Conservation (phyloP, 1,140 invertebrate genomes). For the Orchestia grillus region DNA sequence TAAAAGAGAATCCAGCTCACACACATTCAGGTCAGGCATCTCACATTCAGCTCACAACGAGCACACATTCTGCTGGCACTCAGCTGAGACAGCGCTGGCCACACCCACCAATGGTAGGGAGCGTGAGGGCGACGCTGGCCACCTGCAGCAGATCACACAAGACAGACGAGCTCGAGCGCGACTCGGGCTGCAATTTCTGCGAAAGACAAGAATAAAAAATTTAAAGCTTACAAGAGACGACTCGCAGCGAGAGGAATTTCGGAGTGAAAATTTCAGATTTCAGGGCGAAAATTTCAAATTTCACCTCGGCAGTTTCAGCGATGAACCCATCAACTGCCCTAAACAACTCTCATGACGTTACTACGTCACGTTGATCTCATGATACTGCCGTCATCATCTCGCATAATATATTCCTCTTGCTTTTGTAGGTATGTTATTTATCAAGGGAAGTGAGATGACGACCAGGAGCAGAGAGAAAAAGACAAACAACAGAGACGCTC, state of each 20-base stretch:
- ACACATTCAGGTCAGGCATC: background rate
- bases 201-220: background rate
- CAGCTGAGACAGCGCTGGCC: background rate
- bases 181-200: slow-evolving; percentile 8
- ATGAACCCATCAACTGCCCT: too few relatives aligned
- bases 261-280: too few relatives aligned
- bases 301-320: too few relatives aligned
- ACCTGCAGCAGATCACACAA: slow-evolving; percentile 6
- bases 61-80: background rate
- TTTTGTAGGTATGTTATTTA: too few relatives aligned
- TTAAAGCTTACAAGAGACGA: too few relatives aligned
- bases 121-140: background rate
- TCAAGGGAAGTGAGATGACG: background rate
- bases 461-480: too few relatives aligned
- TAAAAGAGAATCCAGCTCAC: background rate
- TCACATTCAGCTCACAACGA: background rate
- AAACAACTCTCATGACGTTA: too few relatives aligned
- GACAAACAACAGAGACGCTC: background rate
- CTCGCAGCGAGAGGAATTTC: too few relatives aligned
- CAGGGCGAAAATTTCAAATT: too few relatives aligned
- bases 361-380: too few relatives aligned
- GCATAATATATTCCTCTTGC: too few relatives aligned
- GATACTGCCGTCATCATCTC: too few relatives aligned
- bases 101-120: background rate
- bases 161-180: background rate